phyloP scores from a whole-genome alignment of 2,797 vertebrate species.

The Phataginus tricuspis region DNA sequence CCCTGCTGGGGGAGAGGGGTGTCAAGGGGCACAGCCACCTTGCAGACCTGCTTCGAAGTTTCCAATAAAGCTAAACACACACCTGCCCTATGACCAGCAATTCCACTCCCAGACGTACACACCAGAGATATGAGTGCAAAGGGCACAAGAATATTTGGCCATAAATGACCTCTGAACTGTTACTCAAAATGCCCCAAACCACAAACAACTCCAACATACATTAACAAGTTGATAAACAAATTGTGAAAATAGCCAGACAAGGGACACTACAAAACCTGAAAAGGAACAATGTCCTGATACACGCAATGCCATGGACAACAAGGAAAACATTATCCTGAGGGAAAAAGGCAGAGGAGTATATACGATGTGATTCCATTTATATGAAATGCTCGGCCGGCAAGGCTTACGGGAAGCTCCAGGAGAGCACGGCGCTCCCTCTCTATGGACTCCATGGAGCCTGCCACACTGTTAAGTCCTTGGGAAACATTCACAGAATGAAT shows the following conservation, averaged over 20 bases:
- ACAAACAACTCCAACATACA: background rate
- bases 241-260: background rate
- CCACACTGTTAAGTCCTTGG: background rate
- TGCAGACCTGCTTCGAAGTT: background rate
- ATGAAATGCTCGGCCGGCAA: background rate
- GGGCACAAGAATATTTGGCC: background rate
- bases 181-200: background rate
- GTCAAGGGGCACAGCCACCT: background rate
- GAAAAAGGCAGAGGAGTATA: background rate
- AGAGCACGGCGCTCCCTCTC: background rate
- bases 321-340: background rate
- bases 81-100: background rate
- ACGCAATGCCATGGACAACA: fast-evolving
- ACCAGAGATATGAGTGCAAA: background rate
- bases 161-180: background rate
- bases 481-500: background rate
- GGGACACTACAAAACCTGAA: background rate
- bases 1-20: too few relatives aligned
- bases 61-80: background rate
- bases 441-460: background rate
- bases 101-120: background rate
- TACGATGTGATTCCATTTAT: fast-evolving
- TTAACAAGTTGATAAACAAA: background rate
- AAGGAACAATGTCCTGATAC: background rate
- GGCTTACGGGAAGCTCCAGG: background rate